phyloP scores from a whole-genome alignment of 2,113 vertebrate genomes.

The Albula glossodonta region DNA sequence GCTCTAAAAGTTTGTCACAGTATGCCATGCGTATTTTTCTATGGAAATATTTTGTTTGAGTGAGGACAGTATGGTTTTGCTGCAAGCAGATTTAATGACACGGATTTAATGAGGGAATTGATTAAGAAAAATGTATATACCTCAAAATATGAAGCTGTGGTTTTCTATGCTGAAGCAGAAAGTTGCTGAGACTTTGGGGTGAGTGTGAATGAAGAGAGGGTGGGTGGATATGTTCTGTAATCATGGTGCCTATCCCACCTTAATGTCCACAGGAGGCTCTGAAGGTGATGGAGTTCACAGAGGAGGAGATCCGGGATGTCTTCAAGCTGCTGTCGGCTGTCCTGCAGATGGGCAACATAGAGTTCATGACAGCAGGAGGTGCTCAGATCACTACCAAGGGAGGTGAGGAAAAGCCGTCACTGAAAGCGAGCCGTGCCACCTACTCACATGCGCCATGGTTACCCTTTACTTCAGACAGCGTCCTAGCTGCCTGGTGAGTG shows the following conservation, averaged over 20 bases:
- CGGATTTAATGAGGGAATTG: no score
- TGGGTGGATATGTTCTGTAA: neutral
- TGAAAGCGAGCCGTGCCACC: no score
- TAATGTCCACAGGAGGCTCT: conserved; percentile 72
- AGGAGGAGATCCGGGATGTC: conserved; percentile 86
- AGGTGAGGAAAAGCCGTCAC: conserved; percentile 57
- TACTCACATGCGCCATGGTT: no score
- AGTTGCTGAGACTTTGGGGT: neutral
- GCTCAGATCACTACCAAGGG: conserved; percentile 86
- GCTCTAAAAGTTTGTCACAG: no score
- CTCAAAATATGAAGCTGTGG: neutral
- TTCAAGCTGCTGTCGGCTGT: conserved; percentile 87
- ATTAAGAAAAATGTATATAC: no score
- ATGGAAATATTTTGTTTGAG: no score
- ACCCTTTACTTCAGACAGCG: no score
- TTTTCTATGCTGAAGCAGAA: neutral
- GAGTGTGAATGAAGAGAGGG: neutral
- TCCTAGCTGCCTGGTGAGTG: no score
- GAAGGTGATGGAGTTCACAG: conserved; percentile 84
- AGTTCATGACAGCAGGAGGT: conserved; percentile 91
- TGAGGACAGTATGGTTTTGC: no score
- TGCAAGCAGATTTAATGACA: no score
- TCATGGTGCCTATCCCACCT: neutral
- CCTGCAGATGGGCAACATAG: conserved; percentile 85
- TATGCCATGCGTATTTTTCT: no score